These are phyloP conservation scores for Chromobotia macracanthus DNA, from an alignment of 2,797 vertebrate genomes.

Conservation along the genomic window DNA sequence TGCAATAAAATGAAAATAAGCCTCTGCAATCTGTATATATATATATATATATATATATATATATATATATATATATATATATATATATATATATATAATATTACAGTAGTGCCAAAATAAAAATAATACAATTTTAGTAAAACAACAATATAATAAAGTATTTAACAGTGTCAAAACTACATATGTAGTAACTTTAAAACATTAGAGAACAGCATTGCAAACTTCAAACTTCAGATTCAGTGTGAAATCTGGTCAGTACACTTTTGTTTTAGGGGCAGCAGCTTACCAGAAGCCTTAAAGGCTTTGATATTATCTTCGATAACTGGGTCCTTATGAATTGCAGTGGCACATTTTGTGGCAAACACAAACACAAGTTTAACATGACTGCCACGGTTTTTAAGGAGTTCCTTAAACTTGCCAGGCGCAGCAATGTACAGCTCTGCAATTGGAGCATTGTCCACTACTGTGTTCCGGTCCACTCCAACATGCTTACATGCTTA, in stretches of 20 bases:
- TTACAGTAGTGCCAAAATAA: no score
- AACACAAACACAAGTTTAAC: conserved; percentile 8
- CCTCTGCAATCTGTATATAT: no score
- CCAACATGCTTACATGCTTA: conserved; percentile 1
- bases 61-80: no score
- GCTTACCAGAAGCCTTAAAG: conserved; percentile 20
- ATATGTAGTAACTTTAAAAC: conserved; percentile 7
- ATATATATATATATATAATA: no score
- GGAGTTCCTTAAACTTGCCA: conserved; percentile 7
- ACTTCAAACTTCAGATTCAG: background rate
- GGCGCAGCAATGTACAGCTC: background rate
- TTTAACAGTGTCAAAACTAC: conserved; percentile 4
- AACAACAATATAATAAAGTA: no score
- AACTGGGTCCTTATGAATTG: background rate
- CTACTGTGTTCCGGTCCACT: conserved; percentile 5
- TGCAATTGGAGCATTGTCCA: background rate
- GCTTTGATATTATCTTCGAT: conserved; percentile 6
- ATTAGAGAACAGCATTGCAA: background rate
- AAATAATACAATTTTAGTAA: no score
- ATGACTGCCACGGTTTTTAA: conserved; percentile 17
- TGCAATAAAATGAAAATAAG: no score
- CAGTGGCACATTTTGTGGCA: conserved; percentile 5
- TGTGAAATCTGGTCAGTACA: conserved; percentile 4
- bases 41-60: no score
- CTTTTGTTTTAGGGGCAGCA: conserved; percentile 8